Evolutionary conservation across 2,113 vertebrate species (phyloP).

Genomic region (Lophura nycthemera): DNA sequence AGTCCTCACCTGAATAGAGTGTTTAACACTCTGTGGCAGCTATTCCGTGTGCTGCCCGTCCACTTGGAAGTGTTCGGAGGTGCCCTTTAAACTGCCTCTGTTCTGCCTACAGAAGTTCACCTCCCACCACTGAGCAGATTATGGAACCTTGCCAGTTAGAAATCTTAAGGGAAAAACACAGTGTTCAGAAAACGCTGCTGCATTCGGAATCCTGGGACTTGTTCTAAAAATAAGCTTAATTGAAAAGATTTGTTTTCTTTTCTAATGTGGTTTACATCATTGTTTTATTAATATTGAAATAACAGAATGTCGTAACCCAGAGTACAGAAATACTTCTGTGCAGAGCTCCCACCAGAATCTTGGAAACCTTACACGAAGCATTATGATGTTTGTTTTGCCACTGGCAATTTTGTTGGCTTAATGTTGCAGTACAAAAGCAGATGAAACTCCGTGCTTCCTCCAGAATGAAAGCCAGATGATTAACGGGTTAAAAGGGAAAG

Average conservation of each 20-base stretch:
- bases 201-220: conserved; percentile 55
- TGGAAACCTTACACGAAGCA: conserved; percentile 40
- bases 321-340: conserved; percentile 61
- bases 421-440: conserved; percentile 14
- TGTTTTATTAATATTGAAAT: conserved; percentile 73
- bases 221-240: conserved; percentile 75
- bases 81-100: conserved; percentile 6
- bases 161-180: conserved; percentile 62
- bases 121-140: neutral
- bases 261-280: conserved; percentile 69
- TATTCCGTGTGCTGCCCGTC: neutral
- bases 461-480: conserved; percentile 44
- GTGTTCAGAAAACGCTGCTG: conserved; percentile 60
- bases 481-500: conserved; percentile 54
- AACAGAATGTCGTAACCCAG: conserved; percentile 32
- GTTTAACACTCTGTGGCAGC: neutral
- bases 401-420: conserved; percentile 49
- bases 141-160: conserved; percentile 48
- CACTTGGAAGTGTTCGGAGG: conserved; percentile 6
- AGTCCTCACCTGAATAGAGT: neutral
- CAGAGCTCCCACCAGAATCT: conserved; percentile 61
- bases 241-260: conserved; percentile 72
- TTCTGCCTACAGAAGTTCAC: conserved; percentile 40
- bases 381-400: conserved; percentile 58
- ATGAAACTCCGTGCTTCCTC: conserved; percentile 21